Base-by-base conservation (phyloP, 2,888 invertebrate species). In the Orthosia incerta region DNA sequence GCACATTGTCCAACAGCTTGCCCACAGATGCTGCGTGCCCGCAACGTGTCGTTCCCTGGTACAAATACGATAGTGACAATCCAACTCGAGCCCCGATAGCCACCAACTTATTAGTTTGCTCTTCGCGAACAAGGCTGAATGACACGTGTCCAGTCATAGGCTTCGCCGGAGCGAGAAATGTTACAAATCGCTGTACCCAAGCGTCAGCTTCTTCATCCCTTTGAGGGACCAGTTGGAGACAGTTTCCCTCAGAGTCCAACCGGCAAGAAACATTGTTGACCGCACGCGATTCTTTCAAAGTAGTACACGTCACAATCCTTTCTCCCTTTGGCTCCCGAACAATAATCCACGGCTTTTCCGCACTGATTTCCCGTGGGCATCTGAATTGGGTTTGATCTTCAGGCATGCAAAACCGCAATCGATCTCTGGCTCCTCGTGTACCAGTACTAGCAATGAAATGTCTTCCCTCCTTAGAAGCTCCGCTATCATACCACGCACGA, bases 211-310 rank as follows among this genome's bases (percentile, higher is more conserved):
- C 97, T 71, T 97, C 97, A 79, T 97, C 96, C 83, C 97, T 97
- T 83, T 97, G 97, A 0, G 98, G 98, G 67, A 98, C 97, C 62
- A 98, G 92, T 48, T 97, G 98, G 31, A 31, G 31, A 31, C 31
- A 31, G 86, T 97, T 97, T 53, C 96, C 97, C 53, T 97, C 96
- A 63, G 97, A 94, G 87, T 98, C 98, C 60, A 98, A 97, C 9
- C 97, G 97, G 87, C 98, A 98, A 4, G 98, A 98, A 31, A 98
- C 98, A 89, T 98, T 98, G 69, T 98, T 98, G 55, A 98, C 97
- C 3, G 98, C 97, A 62, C 97, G 97, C 1, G 98, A 98, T 74
- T 98, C 98, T 90, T 98, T 98, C 59, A 98, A 96, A 0, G 98
- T 98, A 2, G 98, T 98, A 88, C 98, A 98, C 26, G 98, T 98